Evolutionary conservation across 2,888 invertebrate genomes (phyloP).

Genomic region (Ditula angustiorana): DNA sequence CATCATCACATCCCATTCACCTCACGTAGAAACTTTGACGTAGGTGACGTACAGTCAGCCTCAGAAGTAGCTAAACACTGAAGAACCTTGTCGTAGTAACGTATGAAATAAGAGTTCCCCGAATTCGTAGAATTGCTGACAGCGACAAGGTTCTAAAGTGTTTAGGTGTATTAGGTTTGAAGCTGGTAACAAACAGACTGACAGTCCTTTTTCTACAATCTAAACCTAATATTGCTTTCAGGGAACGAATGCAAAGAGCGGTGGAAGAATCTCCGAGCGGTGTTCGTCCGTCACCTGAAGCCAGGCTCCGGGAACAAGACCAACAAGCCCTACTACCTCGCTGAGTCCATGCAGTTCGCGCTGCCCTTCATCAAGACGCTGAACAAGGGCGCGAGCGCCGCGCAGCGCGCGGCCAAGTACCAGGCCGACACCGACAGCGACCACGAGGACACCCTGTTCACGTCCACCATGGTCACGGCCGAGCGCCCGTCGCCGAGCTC

Average conservation of each 20-base stretch:
- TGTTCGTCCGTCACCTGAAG: slow-evolving; percentile 8
- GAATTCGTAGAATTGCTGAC: too few species aligned
- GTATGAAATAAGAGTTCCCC: too few species aligned
- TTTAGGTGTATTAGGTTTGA: too few species aligned
- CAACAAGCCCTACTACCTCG: slow-evolving; percentile 3
- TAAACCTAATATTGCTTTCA: not conserved
- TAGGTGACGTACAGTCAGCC: too few species aligned
- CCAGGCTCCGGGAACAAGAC: not conserved
- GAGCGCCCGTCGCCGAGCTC: not conserved
- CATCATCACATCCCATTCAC: too few species aligned
- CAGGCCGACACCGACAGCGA: not conserved
- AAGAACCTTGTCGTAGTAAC: too few species aligned
- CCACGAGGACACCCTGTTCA: not conserved
- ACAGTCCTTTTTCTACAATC: too few species aligned
- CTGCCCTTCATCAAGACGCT: slow-evolving; percentile 3
- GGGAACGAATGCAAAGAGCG: slow-evolving; percentile 1
- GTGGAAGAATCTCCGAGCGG: slow-evolving; percentile 8
- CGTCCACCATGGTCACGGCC: not conserved
- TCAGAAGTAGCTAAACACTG: too few species aligned
- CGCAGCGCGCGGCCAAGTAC: not conserved
- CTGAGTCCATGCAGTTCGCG: not conserved
- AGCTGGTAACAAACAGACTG: too few species aligned
- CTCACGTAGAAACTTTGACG: too few species aligned
- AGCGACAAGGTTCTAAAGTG: too few species aligned
- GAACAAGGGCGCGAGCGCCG: not conserved